Percentiles rank a stretch among this genome's conserved stretches.
Evolutionary conservation across 2,888 invertebrate species (phyloP).

Genomic region (Noctua fimbriata): DNA sequence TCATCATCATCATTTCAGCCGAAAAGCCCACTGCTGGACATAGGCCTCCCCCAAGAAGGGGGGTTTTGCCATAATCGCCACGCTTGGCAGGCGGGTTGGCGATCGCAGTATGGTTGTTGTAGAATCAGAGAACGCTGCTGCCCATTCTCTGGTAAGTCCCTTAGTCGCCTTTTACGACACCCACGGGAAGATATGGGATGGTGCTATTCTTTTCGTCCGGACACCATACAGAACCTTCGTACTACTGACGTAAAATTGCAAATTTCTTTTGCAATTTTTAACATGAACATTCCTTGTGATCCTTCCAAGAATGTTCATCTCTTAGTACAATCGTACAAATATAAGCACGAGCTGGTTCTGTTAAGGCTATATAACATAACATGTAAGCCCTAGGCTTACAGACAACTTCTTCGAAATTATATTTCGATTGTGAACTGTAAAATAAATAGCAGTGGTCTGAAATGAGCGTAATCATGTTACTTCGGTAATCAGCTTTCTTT

Average conservation of each 20-base stretch:
- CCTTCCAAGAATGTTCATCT: background rate
- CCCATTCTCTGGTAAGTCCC: too few species aligned
- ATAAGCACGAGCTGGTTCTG: background rate
- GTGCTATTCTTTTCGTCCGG: too few species aligned
- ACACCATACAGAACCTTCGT: too few species aligned
- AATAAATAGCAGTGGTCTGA: background rate
- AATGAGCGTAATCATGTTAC: background rate
- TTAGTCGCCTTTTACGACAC: too few species aligned
- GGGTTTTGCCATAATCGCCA: too few species aligned
- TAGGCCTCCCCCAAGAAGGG: too few species aligned
- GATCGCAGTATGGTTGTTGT: too few species aligned
- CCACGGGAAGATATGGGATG: too few species aligned
- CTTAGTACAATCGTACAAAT: background rate
- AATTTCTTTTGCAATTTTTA: background rate
- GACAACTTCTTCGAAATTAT: background rate
- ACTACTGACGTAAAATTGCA: background rate
- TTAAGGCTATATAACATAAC: background rate
- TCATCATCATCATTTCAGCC: too few species aligned
- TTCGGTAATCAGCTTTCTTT: background rate
- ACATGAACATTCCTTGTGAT: background rate
- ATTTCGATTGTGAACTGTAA: background rate
- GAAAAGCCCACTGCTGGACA: too few species aligned
- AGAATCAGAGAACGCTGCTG: too few species aligned
- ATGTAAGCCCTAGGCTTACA: background rate
- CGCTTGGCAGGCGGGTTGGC: too few species aligned